A percentile compares a stretch with the other conserved stretches of the same genome.
These are phyloP conservation scores for Sebastolobus alascanus DNA, from an alignment of 2,797 vertebrate species.

Conservation along the genomic window DNA sequence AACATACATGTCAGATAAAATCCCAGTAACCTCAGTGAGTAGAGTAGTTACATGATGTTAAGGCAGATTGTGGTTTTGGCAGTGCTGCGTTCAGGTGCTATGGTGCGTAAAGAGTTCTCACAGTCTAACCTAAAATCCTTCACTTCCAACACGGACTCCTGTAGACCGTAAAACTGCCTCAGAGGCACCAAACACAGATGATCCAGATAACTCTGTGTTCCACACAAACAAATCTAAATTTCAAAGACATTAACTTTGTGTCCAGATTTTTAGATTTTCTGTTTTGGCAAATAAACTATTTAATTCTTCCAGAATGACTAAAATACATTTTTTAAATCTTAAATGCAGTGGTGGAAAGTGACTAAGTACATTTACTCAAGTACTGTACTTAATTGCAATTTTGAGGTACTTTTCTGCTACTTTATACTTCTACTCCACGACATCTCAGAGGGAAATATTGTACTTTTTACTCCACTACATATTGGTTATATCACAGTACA, in stretches of 20 bases:
- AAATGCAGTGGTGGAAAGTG: neutral
- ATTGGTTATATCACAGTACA: neutral
- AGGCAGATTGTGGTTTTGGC: slow-evolving; percentile 21
- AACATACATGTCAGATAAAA: slow-evolving; percentile 31
- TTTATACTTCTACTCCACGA: neutral
- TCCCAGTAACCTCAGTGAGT: neutral
- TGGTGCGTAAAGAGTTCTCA: slow-evolving; percentile 19
- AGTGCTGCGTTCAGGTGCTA: neutral
- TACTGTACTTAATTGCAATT: neutral
- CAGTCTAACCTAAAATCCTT: slow-evolving; percentile 7
- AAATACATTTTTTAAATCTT: neutral
- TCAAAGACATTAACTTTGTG: neutral
- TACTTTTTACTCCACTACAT: neutral
- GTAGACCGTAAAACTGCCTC: slow-evolving; percentile 39
- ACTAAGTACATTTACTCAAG: neutral
- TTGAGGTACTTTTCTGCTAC: neutral
- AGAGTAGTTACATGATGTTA: slow-evolving; percentile 9
- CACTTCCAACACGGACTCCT: neutral
- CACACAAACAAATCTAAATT: neutral
- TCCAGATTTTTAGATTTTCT: neutral
- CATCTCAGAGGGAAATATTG: neutral
- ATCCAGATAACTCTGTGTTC: slow-evolving; percentile 17
- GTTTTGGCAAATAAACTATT: neutral
- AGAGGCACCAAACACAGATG: slow-evolving; percentile 33
- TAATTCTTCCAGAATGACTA: neutral